A percentile compares a stretch with the other conserved stretches of the same genome.
Evolutionary conservation across 2,888 invertebrate genomes (phyloP).

Genomic region (Lordiphosa andalusiaca): DNA sequence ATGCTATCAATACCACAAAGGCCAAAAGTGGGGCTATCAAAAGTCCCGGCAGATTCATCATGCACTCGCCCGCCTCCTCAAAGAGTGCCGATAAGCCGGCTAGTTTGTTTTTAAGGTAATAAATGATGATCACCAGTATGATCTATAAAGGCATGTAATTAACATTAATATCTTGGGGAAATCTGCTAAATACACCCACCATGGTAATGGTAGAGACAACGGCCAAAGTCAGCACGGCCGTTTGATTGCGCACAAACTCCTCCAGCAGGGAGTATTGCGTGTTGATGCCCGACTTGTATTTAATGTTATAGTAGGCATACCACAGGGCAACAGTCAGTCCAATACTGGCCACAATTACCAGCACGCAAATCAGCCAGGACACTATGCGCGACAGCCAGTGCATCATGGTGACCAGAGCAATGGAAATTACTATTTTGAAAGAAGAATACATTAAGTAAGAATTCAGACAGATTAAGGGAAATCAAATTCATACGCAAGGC

Average conservation of each 20-base stretch:
- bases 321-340: conserved; percentile 90
- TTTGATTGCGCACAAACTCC: conserved; percentile 92
- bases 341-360: conserved; percentile 88
- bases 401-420: conserved; percentile 90
- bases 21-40: conserved; percentile 92
- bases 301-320: conserved; percentile 92
- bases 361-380: conserved; percentile 92
- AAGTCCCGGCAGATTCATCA: conserved; percentile 90
- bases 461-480: background rate
- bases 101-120: conserved; percentile 89
- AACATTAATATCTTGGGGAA: background rate
- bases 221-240: conserved; percentile 90
- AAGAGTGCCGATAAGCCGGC: conserved; percentile 91
- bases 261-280: conserved; percentile 82
- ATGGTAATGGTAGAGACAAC: conserved; percentile 93
- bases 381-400: conserved; percentile 91
- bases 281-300: conserved; percentile 78
- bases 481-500: conserved; percentile 86
- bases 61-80: conserved; percentile 93
- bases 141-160: conserved; percentile 81
- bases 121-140: conserved; percentile 87
- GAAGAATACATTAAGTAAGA: background rate
- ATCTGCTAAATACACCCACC: conserved; percentile 79
- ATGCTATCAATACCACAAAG: conserved; percentile 87
- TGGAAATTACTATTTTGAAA: conserved; percentile 85